Evolutionary conservation across 2,888 invertebrate species (phyloP), one percentile per base, ranked within the genome.

Genomic region (Ectropis crepuscularia): DNA sequence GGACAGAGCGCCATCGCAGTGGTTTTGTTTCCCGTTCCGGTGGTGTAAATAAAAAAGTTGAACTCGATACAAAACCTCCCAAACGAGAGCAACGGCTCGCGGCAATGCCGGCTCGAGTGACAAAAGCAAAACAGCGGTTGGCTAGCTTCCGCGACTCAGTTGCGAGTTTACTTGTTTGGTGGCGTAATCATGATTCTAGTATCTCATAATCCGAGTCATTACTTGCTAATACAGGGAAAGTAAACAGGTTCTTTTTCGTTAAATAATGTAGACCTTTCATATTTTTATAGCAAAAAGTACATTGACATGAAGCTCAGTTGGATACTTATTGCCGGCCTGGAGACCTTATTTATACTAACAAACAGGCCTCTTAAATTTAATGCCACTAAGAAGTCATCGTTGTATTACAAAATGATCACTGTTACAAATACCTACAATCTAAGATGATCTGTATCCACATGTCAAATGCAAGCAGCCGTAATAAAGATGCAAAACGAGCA

Each of bases 21-120:
- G 55, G 68, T 73, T 71, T 71, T 71, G 69, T 73, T 73, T 69
- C 16, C 46, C 71, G 67, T 70, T 71, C 68, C 65, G 71, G 57
- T 62, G 51, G 55, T 38, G 41, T 16, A 64, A 68, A 68, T 61
- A 69, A 67, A 70, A 69, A 69, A n/a, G 61, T 61, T 67, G 60
- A 57, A 57, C 64, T 66, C 65, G 63, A 66, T 67, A 71, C 62
- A 68, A 65, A 71, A 63, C 67, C 67, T 60, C 53, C 63, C 65
- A 66, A 69, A 72, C 63, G 63, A 57, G 60, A 53, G 65, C 54
- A 65, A 67, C 63, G 70, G 62, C 70, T 57, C 64, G 61, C 63
- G 65, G 68, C 69, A 51, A 61, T 72, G 61, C 61, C 66, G 57
- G 65, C 16, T 51, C 9, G 9, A 51, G 50, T 68, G 70, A 70